phyloP scores from a whole-genome alignment of 1,140 invertebrate species.

The Pinna nobilis region DNA sequence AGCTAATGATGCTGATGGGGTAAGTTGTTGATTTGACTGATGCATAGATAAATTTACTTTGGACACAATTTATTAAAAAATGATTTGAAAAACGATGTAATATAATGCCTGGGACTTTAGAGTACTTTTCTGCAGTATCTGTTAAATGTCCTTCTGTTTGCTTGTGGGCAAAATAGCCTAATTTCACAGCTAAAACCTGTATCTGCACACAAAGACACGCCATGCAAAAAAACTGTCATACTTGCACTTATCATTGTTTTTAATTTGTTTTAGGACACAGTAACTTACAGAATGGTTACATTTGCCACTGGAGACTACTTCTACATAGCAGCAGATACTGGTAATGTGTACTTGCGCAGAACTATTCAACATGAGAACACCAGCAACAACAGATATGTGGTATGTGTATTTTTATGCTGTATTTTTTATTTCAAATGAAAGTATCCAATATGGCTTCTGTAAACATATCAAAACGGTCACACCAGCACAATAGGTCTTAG shows the following conservation, averaged over 20 bases:
- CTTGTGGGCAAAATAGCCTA: too few relatives aligned
- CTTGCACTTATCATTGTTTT: neutral
- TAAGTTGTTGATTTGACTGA: slow-evolving; percentile 24
- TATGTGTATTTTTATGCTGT: neutral
- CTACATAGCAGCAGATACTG: slow-evolving; percentile 38
- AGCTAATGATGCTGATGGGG: slow-evolving; percentile 45
- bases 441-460: neutral
- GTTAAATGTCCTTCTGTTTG: too few relatives aligned
- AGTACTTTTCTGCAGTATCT: too few relatives aligned
- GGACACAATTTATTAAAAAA: too few relatives aligned
- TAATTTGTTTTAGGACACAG: slow-evolving; percentile 29
- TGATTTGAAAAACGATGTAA: neutral
- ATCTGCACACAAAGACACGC: neutral
- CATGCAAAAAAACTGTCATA: neutral
- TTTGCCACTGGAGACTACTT: slow-evolving; percentile 36
- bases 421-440: neutral
- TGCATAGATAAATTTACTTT: neutral
- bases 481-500: too few relatives aligned
- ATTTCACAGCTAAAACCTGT: too few relatives aligned
- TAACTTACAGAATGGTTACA: slow-evolving; percentile 30
- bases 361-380: slow-evolving; percentile 2
- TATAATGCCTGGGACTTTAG: too few relatives aligned
- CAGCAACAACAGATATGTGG: slow-evolving; percentile 17
- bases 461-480: too few relatives aligned
- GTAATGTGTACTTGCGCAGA: slow-evolving; percentile 18